Base-by-base conservation (phyloP, 2,797 vertebrate species). In the Helicolenus hilgendorfi region DNA sequence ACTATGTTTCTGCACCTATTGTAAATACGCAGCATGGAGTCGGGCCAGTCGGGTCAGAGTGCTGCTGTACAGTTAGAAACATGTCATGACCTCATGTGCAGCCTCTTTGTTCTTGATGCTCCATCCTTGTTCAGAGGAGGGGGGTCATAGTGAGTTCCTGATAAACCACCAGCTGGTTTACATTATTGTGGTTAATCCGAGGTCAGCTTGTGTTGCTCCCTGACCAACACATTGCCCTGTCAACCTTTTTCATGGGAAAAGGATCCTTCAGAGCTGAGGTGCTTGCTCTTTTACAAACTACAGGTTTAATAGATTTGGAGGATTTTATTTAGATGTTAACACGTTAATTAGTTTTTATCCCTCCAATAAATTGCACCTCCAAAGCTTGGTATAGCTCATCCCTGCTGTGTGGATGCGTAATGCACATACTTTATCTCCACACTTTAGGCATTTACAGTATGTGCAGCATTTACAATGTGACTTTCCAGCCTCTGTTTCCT, bases 101-200 rank as follows among this genome's bases (percentile, higher is more conserved):
- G 56, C 22, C 45, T 64, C 73, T 91, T 73, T 89, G 70, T 77
- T 88, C 72, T 35, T 71, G 77, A 77, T 81, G 64, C 81, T 77
- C 49, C 78, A 26, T 59, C 68, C 53, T 45, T 76, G 90, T 77
- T 89, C 70, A 76, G 75, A 79, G 41, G 64, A 80, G 31, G 29
- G 26, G 49, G 91, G 91, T 95, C 91, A 78, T 63, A 77, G 49
- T 68, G 81, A 83, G 90, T 88, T 92, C 86, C 85, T 79, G 80
- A 88, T 87, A 62, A 86, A 79, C 64, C 56, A 74, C 81, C 88
- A 94, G 86, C 90, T 94, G 95, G 85, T 95, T 95, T 89, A 78
- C 86, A 92, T 94, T 94, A 88, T 84, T 84, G 72, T 72, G 84
- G 84, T 75, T 90, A 91, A 92, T 91, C 81, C 26, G 31, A 72